Base-by-base conservation (phyloP, 1,140 invertebrate genomes). In the Ctenoplectra terminalis region DNA sequence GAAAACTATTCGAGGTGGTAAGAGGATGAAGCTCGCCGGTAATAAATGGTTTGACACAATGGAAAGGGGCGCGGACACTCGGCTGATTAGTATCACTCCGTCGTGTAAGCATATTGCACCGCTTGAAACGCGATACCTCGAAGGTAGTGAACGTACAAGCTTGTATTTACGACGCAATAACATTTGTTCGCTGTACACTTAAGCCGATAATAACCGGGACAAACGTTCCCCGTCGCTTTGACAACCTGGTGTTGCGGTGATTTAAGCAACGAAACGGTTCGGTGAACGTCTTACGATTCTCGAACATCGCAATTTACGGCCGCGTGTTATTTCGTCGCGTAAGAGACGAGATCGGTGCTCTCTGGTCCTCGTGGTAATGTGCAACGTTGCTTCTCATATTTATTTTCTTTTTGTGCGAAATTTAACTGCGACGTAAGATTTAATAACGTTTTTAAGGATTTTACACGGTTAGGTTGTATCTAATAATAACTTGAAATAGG, bases 31-130 rank as follows among this genome's bases (percentile, higher is more conserved):
- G 78, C 81, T 76, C 17, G 69, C 50, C 52, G 54, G 77, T 87
- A 87, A 87, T 87, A 87, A 87, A 87, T 87, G 85, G 85, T 87
- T 87, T 87, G 86, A 87, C 86, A 87, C 86, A 87, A 87, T 87
- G 85, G 86, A 84, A 87, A 84, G 86, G 86, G 86, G 81, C 82
- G 85, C 85, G 82, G 77, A 81, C 85, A 84, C 85, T 71, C n/a
- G 69, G 81, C 71, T 83, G 85, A 87, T 87, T 87, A 87, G 86
- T 87, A 87, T 87, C 86, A 73, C 76, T 73, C 3, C 48, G 37
- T 56, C 58, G 48, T 52, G 75, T 43, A 72, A 58, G 61, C 69
- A 60, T 82, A 86, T 86, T 85, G 83, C 74, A 74, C 71, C 17
- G 67, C 46, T 79, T 75, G 84, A 83, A 87, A 87, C 81, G 81